phyloP scores from a whole-genome alignment of 1,140 invertebrate species.

The Drosophila miranda region DNA sequence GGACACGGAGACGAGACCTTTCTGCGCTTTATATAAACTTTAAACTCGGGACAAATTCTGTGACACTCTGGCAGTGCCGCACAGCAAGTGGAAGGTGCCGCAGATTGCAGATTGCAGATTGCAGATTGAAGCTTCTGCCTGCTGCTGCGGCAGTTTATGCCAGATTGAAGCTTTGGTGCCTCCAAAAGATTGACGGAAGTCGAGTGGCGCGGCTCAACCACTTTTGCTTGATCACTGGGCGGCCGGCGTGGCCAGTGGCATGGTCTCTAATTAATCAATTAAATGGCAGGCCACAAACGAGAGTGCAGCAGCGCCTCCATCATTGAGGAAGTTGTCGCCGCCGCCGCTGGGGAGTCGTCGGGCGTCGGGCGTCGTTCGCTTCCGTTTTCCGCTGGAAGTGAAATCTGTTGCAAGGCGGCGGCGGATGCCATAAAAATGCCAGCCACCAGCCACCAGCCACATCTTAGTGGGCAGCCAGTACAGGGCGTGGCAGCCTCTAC shows the following conservation, averaged over 20 bases:
- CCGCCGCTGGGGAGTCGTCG: too few relatives aligned
- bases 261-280: conserved; percentile 78
- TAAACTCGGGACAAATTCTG: conserved; percentile 12
- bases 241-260: conserved; percentile 29
- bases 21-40: conserved; percentile 49
- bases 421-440: conserved; percentile 77
- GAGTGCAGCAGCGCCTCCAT: conserved; percentile 48
- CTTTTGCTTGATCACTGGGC: conserved; percentile 79
- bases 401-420: conserved; percentile 55
- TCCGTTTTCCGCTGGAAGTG: conserved; percentile 80
- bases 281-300: conserved; percentile 67
- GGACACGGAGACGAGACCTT: conserved; percentile 15
- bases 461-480: not conserved
- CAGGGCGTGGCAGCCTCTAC: conserved; percentile 37
- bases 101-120: not conserved
- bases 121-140: not conserved
- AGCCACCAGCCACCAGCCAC: conserved; percentile 18
- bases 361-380: conserved; percentile 35
- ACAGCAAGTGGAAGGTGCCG: not conserved
- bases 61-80: not conserved
- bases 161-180: conserved; percentile 17
- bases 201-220: conserved; percentile 49
- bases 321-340: conserved; percentile 63
- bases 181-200: conserved; percentile 62
- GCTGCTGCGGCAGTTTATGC: conserved; percentile 24